Evolutionary conservation across 2,888 invertebrate genomes (phyloP), one percentile per base, ranked within the genome.

Genomic region (Drosophila acutilabella): DNA sequence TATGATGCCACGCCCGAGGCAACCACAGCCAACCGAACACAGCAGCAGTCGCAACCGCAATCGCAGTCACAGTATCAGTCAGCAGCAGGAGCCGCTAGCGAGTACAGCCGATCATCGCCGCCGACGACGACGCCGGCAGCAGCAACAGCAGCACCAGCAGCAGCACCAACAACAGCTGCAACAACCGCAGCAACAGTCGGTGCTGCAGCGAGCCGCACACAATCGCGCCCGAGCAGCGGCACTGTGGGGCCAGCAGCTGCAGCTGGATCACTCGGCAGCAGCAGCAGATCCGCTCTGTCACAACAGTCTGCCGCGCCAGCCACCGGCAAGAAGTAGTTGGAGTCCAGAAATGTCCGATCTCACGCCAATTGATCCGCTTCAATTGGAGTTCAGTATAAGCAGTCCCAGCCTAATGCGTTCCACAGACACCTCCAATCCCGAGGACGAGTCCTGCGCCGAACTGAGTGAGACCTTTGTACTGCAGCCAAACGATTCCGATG

Each of bases 281-380:
- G 83, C 76, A 80, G 84, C 82, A 89, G 91, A 85, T 84, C 90
- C 80, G 52, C 84, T 90, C n/a, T 91, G 92, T 74, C 91, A 86
- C 91, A 92, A 92, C 92, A 92, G 92, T 80, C 92, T 91, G 70
- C 92, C 92, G 61, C 92, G 92, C 8, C 91, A 82, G 74, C 90
- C 88, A 80, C 91, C 89, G 87, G 74, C 78, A 85, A 91, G 90
- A 89, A 92, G 89, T 91, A 91, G 88, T 69, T 87, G 80, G 76
- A 77, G 78, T 78, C 84, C 77, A 16, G 85, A 78, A 18, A 77
- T 56, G 18, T 71, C 59, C 56, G 76, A 77, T 2, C 62, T 23
- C 48, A 77, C 71, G 52, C 76, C 86, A 56, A 78, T 85, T 42
- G 90, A 91, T 85, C 89, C 90, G 6, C 83, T 89, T 42, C 89